Evolutionary conservation across 2,888 invertebrate species (phyloP), one percentile per base, ranked within the genome.

Genomic region (Tortrix viridana): DNA sequence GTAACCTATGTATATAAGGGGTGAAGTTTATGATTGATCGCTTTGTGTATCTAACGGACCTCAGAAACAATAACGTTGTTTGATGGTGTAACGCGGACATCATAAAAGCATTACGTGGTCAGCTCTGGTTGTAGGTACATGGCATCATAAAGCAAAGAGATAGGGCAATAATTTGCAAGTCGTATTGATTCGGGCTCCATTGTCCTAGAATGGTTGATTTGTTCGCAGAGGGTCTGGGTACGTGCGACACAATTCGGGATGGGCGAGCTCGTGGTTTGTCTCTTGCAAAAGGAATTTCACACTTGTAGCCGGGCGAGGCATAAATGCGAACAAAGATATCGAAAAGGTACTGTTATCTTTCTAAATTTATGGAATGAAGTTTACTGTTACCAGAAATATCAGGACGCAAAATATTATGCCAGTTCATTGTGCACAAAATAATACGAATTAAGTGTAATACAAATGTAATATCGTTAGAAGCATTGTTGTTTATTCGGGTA

Each of bases 121-220:
- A 43, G 23, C 44, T 49, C 43, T 19, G 37, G n/a, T 6, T 20
- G 22, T 44, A n/a, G n/a, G n/a, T n/a, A 49, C 48, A 55, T 22
- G 26, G 47, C 41, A 48, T 52, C 57, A 63, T 58, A 63, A 48
- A 53, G 41, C 52, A 26, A 16, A 52, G 52, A 53, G 53, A 48
- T 41, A 18, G 56, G 52, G 48, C 63, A 58, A 57, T 57, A 52
- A 63, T 63, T 63, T 63, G 63, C 63, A 63, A 63, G 38, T 57
- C 53, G 53, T 63, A 63, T 63, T 53, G 63, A 63, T 63, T 58
- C 58, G 53, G 53, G 43, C 18, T 52, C 63, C 58, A 63, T 63
- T 63, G 63, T 58, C 53, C 63, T 58, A 58, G 43, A 53, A 58
- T 53, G 53, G 57, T 58, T 58, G 63, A 63, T 63, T 63, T 58